Evolutionary conservation across 2,888 invertebrate species (phyloP), one percentile per base, ranked within the genome.

Genomic region (Trichacis sp.): DNA sequence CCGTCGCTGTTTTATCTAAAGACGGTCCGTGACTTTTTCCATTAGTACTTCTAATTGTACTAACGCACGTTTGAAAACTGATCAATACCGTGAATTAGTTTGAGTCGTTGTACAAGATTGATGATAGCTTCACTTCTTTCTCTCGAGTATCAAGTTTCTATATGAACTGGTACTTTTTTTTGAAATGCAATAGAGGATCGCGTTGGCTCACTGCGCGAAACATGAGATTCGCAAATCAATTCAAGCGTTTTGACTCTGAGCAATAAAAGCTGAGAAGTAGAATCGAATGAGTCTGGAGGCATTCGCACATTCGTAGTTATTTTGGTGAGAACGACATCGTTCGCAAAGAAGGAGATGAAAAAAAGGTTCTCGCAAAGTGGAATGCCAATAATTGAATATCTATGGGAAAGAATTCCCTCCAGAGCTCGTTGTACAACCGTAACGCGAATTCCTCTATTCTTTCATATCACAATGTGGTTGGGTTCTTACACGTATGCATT

Each of bases 381-480:
- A 33, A 33, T n/a, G 33, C n/a, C 33, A n/a, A 33, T 33, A 33
- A 6, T 33, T n/a, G 33, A 33, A 6, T 33, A 11, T 33, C 24
- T 8, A 8, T 8, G 24, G 24, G 8, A 24, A 24, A 24, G 24
- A 24, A 54, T 70, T 40, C 58, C 53, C 62, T 61, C 64, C 59
- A 56, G 45, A 49, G 62, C 47, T 68, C 59, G 62, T 55, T 58
- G 47, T 46, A 54, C 59, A 53, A 63, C 62, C 62, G 59, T 53
- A 56, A 55, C 62, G 64, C 65, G 53, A 68, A 54, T 58, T 60
- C 60, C 63, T 64, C 57, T 53, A 53, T 59, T 69, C 62, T 46
- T 73, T 73, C 75, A 79, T 81, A 81, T 81, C 81, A 81, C 81
- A 81, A 77, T 79, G 72, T 78, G 74, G 75, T 81, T 74, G 78